Evolutionary conservation across 2,888 invertebrate genomes (phyloP).

Genomic region (Melolontha melolontha): DNA sequence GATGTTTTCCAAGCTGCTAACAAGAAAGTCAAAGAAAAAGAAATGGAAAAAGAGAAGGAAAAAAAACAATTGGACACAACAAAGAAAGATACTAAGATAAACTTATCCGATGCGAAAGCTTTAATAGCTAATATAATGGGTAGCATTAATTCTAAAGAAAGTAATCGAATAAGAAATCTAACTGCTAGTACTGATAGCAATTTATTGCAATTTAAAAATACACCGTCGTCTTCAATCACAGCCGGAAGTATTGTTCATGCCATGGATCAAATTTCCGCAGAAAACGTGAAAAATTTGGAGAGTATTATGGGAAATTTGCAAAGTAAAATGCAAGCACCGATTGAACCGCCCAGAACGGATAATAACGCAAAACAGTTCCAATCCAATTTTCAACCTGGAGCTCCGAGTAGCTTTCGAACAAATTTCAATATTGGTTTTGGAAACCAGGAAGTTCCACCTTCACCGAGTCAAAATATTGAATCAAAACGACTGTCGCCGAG

Average conservation of each 20-base stretch:
- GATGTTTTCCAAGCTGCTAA: constrained; percentile 84
- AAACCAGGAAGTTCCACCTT: not conserved
- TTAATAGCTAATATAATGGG: constrained; percentile 75
- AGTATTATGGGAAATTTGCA: constrained; percentile 38
- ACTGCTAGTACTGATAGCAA: not conserved
- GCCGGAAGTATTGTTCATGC: constrained; percentile 29
- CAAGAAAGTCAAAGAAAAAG: constrained; percentile 77
- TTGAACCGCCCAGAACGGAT: not conserved
- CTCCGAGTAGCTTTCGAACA: constrained; percentile 6
- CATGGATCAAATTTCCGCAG: constrained; percentile 28
- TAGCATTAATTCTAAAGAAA: constrained; percentile 36
- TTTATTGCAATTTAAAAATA: not conserved
- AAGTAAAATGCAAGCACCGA: constrained; percentile 5
- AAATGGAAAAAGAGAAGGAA: constrained; percentile 67
- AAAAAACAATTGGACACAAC: constrained; percentile 56
- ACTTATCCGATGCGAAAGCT: constrained; percentile 71
- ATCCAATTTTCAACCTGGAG: constrained; percentile 9
- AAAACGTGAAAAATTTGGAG: constrained; percentile 37
- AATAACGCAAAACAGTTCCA: not conserved
- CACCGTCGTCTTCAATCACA: not conserved
- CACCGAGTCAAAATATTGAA: not conserved
- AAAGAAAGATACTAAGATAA: constrained; percentile 59
- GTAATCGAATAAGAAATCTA: not conserved
- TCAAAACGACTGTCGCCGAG: not conserved
- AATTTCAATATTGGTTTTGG: constrained; percentile 22